These are phyloP conservation scores for Addax nasomaculatus DNA, from an alignment of 2,113 vertebrate genomes.

Conservation along the genomic window DNA sequence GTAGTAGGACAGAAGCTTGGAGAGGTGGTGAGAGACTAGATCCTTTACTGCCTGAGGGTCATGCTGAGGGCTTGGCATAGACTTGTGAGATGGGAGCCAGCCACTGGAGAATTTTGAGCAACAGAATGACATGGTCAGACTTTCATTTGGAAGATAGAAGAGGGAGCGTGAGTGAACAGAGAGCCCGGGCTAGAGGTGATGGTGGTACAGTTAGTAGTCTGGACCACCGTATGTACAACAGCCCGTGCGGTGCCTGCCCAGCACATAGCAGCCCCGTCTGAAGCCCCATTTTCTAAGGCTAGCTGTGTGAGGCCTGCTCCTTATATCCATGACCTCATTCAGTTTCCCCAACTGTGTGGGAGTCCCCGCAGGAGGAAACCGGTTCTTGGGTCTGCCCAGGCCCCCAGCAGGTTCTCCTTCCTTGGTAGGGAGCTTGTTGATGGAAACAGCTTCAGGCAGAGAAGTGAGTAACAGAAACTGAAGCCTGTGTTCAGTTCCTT, in stretches of 20 bases:
- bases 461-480: neutral
- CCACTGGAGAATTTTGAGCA: neutral
- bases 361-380: neutral
- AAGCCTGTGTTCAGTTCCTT: neutral
- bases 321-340: neutral
- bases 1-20: neutral
- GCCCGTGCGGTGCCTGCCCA: neutral
- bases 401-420: neutral
- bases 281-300: neutral
- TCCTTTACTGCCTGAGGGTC: neutral
- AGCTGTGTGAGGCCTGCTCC: neutral
- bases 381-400: neutral
- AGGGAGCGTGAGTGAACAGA: neutral
- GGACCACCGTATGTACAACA: neutral
- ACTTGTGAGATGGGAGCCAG: neutral
- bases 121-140: neutral
- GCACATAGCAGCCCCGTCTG: neutral
- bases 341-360: neutral
- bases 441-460: neutral
- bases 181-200: neutral
- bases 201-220: neutral
- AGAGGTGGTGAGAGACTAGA: neutral
- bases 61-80: neutral
- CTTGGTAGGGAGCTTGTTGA: neutral
- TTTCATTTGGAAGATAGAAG: neutral